phyloP scores from a whole-genome alignment of 1,140 invertebrate genomes.

The Thaumatotibia leucotreta region DNA sequence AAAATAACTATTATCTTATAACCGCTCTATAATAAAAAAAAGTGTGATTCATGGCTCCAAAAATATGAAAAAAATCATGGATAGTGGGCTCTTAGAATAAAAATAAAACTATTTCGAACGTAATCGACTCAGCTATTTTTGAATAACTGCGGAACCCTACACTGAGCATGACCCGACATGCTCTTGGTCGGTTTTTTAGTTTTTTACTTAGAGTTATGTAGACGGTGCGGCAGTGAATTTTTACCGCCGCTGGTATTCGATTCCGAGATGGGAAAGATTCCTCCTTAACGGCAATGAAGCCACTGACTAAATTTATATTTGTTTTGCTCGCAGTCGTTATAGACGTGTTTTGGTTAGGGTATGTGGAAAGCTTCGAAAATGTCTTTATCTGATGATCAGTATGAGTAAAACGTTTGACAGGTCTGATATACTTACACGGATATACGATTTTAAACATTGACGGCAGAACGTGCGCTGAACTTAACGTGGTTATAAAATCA shows the following conservation, averaged over 20 bases:
- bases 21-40: too few species aligned
- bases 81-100: too few species aligned
- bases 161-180: too few species aligned
- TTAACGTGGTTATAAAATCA: neutral
- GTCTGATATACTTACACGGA: neutral
- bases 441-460: neutral
- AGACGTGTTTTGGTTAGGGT: neutral
- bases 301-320: slow-evolving; percentile 30
- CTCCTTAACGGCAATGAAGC: slow-evolving; percentile 33
- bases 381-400: neutral
- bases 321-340: neutral
- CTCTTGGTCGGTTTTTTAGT: too few species aligned
- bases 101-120: too few species aligned
- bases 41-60: too few species aligned
- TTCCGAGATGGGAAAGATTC: slow-evolving; percentile 34
- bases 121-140: too few species aligned
- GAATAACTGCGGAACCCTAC: too few species aligned
- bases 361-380: neutral
- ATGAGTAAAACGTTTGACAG: neutral
- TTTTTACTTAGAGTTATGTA: slow-evolving; percentile 31
- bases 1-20: too few species aligned
- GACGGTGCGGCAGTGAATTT: slow-evolving; percentile 36
- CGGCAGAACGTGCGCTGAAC: neutral
- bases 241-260: slow-evolving; percentile 40
- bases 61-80: too few species aligned